Percentiles rank a stretch among this genome's conserved stretches.
phyloP scores from a whole-genome alignment of 2,797 vertebrate species.

The Selene dorsalis region DNA sequence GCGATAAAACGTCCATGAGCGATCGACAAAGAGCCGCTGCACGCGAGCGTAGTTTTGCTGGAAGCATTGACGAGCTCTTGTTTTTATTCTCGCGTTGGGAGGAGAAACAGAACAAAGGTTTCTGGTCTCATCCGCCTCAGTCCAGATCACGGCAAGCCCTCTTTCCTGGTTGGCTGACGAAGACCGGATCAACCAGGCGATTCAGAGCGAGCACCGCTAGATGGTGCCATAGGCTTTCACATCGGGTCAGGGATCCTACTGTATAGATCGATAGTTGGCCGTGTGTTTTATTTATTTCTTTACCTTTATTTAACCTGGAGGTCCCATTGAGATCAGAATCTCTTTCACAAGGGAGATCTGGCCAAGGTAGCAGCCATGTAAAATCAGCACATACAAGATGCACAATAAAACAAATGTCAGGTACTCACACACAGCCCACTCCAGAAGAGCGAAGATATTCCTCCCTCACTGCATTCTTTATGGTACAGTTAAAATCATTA shows the following conservation, averaged over 20 bases:
- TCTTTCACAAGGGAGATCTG: too few species aligned
- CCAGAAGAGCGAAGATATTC: too few species aligned
- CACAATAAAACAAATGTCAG: too few species aligned
- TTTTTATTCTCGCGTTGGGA: conserved; percentile 51
- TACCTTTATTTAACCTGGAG: too few species aligned
- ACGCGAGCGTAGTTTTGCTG: conserved; percentile 6
- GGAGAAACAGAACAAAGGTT: conserved; percentile 79
- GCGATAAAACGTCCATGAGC: conserved; percentile 34
- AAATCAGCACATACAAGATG: too few species aligned
- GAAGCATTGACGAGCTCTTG: conserved; percentile 35
- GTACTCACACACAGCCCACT: too few species aligned
- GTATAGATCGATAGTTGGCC: too few species aligned
- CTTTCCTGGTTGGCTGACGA: conserved; percentile 83
- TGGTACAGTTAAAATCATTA: too few species aligned
- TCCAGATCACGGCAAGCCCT: conserved; percentile 82
- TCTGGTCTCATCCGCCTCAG: conserved; percentile 83
- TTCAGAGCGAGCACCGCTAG: not conserved
- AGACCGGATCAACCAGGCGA: conserved; percentile 71
- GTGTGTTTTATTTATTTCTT: too few species aligned
- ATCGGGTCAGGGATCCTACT: not conserved
- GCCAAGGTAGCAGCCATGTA: too few species aligned
- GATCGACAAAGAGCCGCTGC: conserved; percentile 13
- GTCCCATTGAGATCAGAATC: too few species aligned
- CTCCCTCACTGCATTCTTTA: too few species aligned
- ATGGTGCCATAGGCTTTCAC: conserved; percentile 40